phyloP scores from a whole-genome alignment of 2,888 invertebrate species.

The Synanthedon myopaeformis region DNA sequence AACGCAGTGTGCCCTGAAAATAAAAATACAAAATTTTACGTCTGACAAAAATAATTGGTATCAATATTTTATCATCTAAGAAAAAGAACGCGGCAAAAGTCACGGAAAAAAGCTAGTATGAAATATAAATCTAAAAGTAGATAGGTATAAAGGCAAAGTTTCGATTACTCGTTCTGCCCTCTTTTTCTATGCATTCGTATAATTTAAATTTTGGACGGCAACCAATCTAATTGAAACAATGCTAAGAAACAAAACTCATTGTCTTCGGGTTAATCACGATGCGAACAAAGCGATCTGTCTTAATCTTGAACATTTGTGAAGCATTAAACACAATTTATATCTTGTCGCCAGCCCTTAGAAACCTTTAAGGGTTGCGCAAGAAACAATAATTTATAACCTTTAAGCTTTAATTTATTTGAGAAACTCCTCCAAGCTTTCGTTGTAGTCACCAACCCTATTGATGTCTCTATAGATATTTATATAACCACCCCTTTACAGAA shows the following conservation, averaged over 20 bases:
- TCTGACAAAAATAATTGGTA: too few relatives aligned
- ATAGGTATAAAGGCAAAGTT: too few relatives aligned
- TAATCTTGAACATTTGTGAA: conserved; percentile 18
- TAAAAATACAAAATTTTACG: too few relatives aligned
- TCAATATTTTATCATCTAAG: too few relatives aligned
- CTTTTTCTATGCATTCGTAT: too few relatives aligned
- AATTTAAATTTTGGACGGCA: background rate
- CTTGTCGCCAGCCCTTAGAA: conserved; percentile 6
- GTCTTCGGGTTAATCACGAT: conserved; percentile 19
- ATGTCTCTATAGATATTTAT: background rate
- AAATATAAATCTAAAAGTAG: too few relatives aligned
- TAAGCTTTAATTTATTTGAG: background rate
- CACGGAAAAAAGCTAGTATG: too few relatives aligned
- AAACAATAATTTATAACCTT: background rate
- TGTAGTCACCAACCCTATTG: background rate
- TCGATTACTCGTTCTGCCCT: too few relatives aligned
- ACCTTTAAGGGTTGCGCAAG: background rate
- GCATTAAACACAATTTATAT: conserved; percentile 18
- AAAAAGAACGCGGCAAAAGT: too few relatives aligned
- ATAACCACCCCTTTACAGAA: too few relatives aligned
- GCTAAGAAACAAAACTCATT: conserved; percentile 8
- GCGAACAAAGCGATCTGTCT: conserved; percentile 19
- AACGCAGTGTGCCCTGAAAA: too few relatives aligned
- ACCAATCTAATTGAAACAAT: conserved; percentile 16
- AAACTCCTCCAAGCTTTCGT: background rate